Evolutionary conservation across 2,113 vertebrate species (phyloP).

Genomic region (Chaetura pelagica): DNA sequence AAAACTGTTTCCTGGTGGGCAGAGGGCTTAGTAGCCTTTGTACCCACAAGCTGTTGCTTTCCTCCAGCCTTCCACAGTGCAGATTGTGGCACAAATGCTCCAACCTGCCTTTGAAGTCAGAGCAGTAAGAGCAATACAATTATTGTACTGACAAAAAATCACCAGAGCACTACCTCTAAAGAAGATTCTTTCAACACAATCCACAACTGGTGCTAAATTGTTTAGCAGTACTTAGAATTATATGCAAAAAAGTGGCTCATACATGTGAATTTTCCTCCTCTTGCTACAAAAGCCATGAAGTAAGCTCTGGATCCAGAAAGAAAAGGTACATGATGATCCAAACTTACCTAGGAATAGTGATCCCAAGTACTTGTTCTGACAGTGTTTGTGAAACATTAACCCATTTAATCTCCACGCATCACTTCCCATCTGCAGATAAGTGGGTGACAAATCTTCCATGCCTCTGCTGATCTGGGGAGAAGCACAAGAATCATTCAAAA

Average conservation of each 20-base stretch:
- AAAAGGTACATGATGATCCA: background rate
- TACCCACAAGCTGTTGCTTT: conserved; percentile 69
- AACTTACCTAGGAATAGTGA: background rate
- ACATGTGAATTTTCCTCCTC: background rate
- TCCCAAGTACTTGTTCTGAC: background rate
- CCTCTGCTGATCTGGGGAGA: background rate
- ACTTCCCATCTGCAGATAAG: background rate
- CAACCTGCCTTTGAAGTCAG: conserved; percentile 60
- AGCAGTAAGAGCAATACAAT: conserved; percentile 43
- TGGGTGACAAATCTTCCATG: background rate
- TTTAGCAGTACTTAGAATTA: background rate
- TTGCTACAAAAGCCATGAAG: background rate
- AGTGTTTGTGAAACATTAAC: background rate
- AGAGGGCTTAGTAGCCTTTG: conserved; percentile 65
- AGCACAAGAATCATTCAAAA: background rate
- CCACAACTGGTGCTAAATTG: background rate
- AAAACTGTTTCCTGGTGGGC: conserved; percentile 56
- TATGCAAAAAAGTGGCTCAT: background rate
- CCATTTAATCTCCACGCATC: background rate
- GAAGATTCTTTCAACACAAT: background rate
- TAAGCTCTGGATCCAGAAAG: background rate
- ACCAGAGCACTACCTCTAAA: conserved; percentile 17
- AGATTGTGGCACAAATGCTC: conserved; percentile 65
- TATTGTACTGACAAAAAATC: conserved; percentile 40
- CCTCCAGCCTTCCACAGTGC: conserved; percentile 58